Evolutionary conservation across 2,888 invertebrate genomes (phyloP).

Genomic region (Euproctis similis): DNA sequence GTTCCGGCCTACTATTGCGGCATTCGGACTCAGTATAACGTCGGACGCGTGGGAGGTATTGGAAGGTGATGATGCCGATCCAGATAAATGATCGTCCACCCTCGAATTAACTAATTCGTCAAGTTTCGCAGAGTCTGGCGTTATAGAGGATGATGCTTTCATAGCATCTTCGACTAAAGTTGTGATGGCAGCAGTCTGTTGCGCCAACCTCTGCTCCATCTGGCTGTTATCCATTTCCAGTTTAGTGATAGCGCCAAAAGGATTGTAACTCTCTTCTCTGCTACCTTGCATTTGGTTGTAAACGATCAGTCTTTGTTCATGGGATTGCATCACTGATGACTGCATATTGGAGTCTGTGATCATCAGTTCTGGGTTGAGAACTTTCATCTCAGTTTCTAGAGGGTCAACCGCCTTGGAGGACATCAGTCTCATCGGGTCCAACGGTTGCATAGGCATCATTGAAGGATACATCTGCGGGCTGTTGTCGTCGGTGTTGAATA

Average conservation of each 20-base stretch:
- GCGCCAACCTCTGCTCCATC: conserved; percentile 52
- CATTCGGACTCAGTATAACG: conserved; percentile 48
- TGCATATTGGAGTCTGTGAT: conserved; percentile 39
- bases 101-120: conserved; percentile 76
- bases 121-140: conserved; percentile 67
- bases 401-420: conserved; percentile 39
- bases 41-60: conserved; percentile 52
- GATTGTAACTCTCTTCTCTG: conserved; percentile 45
- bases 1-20: conserved; percentile 43
- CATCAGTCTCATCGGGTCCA: conserved; percentile 40
- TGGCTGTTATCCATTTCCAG: conserved; percentile 52
- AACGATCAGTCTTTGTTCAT: conserved; percentile 39
- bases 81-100: conserved; percentile 56
- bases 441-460: conserved; percentile 35
- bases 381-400: conserved; percentile 48
- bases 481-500: conserved; percentile 59
- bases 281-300: conserved; percentile 37
- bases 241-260: conserved; percentile 56
- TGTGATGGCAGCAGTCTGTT: conserved; percentile 65
- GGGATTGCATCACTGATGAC: conserved; percentile 25
- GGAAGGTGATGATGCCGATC: conserved; percentile 44
- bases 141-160: conserved; percentile 60
- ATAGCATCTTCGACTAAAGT: conserved; percentile 67
- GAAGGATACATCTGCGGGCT: conserved; percentile 51
- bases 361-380: conserved; percentile 47